These are phyloP conservation scores for Onychorhynchus coronatus DNA, from an alignment of 2,113 vertebrate species.

Conservation along the genomic window DNA sequence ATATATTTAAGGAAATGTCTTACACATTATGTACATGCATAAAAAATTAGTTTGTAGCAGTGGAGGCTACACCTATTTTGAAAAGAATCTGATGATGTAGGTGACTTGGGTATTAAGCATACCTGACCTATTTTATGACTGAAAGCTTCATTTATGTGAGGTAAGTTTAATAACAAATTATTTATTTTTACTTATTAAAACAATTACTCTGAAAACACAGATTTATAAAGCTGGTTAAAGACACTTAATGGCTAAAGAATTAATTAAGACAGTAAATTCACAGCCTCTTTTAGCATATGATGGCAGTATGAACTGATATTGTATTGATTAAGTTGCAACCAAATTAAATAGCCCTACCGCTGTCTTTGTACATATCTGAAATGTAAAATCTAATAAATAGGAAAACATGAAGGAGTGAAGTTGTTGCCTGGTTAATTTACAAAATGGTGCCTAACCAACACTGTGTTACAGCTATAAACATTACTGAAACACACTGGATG, in stretches of 20 bases:
- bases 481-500: neutral
- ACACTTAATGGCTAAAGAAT: neutral
- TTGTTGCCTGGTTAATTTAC: neutral
- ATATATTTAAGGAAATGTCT: neutral
- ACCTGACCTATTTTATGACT: neutral
- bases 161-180: constrained; percentile 22
- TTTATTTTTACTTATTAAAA: constrained; percentile 39
- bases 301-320: neutral
- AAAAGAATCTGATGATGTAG: neutral
- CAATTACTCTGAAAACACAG: neutral
- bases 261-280: neutral
- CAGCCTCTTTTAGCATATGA: neutral
- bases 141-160: neutral
- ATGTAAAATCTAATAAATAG: constrained; percentile 29
- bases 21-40: neutral
- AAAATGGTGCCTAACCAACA: neutral
- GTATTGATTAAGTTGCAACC: neutral
- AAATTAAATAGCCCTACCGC: neutral
- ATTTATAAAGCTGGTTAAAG: neutral
- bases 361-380: neutral
- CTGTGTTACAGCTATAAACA: neutral
- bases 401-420: neutral
- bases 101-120: neutral
- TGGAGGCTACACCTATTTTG: neutral
- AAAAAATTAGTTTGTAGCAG: neutral